These are phyloP conservation scores for Stictonetta naevosa DNA, from an alignment of 2,113 vertebrate species.

Conservation along the genomic window DNA sequence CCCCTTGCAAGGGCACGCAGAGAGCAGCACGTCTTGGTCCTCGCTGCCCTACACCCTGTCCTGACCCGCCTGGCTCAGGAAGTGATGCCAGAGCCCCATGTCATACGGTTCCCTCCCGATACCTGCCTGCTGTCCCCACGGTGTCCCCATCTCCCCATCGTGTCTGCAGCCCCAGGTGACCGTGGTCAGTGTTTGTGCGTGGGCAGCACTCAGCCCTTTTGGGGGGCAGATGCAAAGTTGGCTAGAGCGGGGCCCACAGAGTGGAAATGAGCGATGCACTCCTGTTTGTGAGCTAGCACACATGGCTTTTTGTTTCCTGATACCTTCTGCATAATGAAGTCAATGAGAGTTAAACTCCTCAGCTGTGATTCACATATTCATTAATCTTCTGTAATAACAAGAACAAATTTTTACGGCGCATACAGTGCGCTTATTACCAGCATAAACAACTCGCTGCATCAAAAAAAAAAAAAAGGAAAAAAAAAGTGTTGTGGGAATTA, in stretches of 20 bases:
- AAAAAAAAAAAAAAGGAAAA: constrained; percentile 48
- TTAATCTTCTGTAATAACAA: constrained; percentile 63
- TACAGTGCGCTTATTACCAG: constrained; percentile 47
- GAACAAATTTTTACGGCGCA: constrained; percentile 43
- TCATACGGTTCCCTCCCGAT: not conserved
- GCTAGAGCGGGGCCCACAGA: not conserved
- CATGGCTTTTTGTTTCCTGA: constrained; percentile 58
- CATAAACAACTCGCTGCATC: constrained; percentile 50
- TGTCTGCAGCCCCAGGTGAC: not conserved
- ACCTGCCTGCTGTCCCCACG: rapidly evolving
- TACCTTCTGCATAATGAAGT: constrained; percentile 71
- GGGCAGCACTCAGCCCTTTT: not conserved
- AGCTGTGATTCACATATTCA: constrained; percentile 72
- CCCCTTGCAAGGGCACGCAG: not conserved
- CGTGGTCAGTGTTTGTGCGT: not conserved
- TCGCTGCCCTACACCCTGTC: not conserved
- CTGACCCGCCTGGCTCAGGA: rapidly evolving
- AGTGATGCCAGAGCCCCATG: not conserved
- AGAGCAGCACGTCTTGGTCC: not conserved
- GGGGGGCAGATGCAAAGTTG: constrained; percentile 20
- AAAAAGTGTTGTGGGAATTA: constrained; percentile 48
- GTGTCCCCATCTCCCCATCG: rapidly evolving
- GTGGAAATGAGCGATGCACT: constrained; percentile 8
- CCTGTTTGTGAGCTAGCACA: constrained; percentile 52
- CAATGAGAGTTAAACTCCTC: constrained; percentile 66